Evolutionary conservation across 2,113 vertebrate species (phyloP), one percentile per base, ranked within the genome.

Genomic region (Xiphophorus hellerii): DNA sequence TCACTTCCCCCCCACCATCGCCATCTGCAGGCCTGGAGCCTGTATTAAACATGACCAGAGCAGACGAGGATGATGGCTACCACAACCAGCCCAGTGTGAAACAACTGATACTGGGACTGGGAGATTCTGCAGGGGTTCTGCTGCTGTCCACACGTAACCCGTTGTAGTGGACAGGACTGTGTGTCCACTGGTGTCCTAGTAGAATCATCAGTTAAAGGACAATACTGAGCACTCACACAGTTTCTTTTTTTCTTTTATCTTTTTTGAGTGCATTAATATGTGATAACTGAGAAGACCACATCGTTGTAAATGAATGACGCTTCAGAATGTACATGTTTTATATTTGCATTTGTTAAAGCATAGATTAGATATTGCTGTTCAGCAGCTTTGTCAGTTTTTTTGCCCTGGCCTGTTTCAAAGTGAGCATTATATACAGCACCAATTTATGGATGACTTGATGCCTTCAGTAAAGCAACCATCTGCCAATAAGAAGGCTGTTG

Each of bases 1-100:
- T 90, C 86, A 31, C 86, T 89, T 63, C 64, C 72, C 73, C 78
- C 80, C 69, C 92, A 84, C 42, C 89, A 87, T 39, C 84, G 87
- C 80, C 96, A 92, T 35, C 84, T 86, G 83, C 96, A 93, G 84
- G 87, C 82, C 48, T 97, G 96, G 97, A 97, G 96, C 94, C 96
- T 98, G 85, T 99, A 98, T 95, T 99, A 54, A 22, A 17, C 48
- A 54, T 2, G 2, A 93, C 96, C 83, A 90, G 27, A 60, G 61
- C 30, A 33, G 30, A 35, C 14, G 2, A 64, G 62, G 30, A 6
- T 2, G 62, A 33, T 31, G 30, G 30, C 14, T 62, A 33, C 30
- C 17, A 64, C 17, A 25, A 54, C 48, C 20, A 54, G 22, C 48
- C 48, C 48, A 25, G 48, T 2, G 17, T 54, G 5, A 54, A 54